Percentiles rank a stretch among this genome's conserved stretches.
Evolutionary conservation across 30 jellyfish, hydroid and myxozoan genomes (phyloP).

Genomic region (Phacellophora camtschatica): DNA sequence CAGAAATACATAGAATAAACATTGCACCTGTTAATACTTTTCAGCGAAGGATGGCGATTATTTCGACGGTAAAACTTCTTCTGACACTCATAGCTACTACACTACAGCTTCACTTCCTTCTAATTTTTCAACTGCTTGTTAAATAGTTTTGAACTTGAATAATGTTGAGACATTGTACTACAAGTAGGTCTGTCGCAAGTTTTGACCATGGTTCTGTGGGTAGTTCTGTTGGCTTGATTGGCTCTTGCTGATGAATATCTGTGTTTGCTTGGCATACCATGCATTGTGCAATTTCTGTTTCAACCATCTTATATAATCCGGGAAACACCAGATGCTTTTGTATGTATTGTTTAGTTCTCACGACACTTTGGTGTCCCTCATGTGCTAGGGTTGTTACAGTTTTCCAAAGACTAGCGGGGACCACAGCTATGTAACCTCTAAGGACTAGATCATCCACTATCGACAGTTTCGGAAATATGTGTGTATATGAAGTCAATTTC

Average conservation of each 20-base stretch:
- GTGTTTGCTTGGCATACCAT: constrained; percentile 22
- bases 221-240: constrained; percentile 28
- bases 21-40: too few relatives aligned
- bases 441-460: constrained; percentile 7
- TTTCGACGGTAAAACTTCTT: too few relatives aligned
- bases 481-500: constrained; percentile 8
- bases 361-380: neutral
- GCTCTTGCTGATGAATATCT: constrained; percentile 23
- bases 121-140: too few relatives aligned
- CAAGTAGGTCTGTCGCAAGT: constrained; percentile 30
- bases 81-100: too few relatives aligned
- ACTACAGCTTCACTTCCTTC: too few relatives aligned
- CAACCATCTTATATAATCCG: neutral
- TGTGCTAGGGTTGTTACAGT: neutral
- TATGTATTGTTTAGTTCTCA: neutral
- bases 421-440: constrained; percentile 12
- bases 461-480: neutral
- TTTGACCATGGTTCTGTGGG: constrained; percentile 37
- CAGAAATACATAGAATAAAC: too few relatives aligned
- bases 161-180: constrained; percentile 11
- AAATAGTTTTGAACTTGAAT: too few relatives aligned
- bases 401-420: constrained; percentile 5
- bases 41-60: too few relatives aligned
- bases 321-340: neutral
- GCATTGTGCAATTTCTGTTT: constrained; percentile 6